Evolutionary conservation across 2,113 vertebrate species (phyloP).

Genomic region (Leptodactylus fuscus): DNA sequence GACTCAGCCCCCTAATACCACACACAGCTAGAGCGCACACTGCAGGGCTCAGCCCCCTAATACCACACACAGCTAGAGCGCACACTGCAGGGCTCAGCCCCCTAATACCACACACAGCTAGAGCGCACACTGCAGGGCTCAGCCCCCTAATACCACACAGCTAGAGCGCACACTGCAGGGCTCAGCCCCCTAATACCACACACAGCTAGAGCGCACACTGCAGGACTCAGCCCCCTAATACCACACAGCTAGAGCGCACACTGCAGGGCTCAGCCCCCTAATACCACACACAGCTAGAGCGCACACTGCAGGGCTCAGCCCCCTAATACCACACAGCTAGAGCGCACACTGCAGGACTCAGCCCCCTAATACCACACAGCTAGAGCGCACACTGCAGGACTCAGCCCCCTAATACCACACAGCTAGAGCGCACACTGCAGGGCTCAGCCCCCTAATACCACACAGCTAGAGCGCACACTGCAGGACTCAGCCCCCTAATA

Average conservation of each 20-base stretch:
- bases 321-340: not conserved
- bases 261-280: not conserved
- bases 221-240: not conserved
- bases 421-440: not conserved
- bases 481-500: too few relatives aligned
- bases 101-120: too few relatives aligned
- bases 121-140: too few relatives aligned
- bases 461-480: too few relatives aligned
- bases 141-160: too few relatives aligned
- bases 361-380: not conserved
- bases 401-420: not conserved
- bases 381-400: constrained; percentile 4
- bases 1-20: too few relatives aligned
- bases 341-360: not conserved
- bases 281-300: not conserved
- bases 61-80: too few relatives aligned
- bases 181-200: too few relatives aligned
- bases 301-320: not conserved
- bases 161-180: too few relatives aligned
- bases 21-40: too few relatives aligned
- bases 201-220: not conserved
- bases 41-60: too few relatives aligned
- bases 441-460: not conserved
- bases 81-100: too few relatives aligned
- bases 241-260: not conserved